phyloP scores from a whole-genome alignment of 2,797 vertebrate species.

The Coracias cyanogaster region DNA sequence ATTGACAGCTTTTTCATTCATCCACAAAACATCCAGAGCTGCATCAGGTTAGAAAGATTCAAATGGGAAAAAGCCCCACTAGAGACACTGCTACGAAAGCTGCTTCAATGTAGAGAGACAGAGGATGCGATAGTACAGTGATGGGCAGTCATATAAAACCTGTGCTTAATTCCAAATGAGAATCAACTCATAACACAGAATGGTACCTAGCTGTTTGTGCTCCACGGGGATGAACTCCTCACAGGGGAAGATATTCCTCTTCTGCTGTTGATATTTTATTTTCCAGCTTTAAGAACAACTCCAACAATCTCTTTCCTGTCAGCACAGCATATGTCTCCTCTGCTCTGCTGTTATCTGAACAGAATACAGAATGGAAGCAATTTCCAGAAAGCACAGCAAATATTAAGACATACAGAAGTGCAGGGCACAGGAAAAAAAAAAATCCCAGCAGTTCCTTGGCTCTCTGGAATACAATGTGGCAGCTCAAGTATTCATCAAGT shows the following conservation, averaged over 20 bases:
- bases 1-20: background rate
- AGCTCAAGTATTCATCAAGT: background rate
- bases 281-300: constrained; percentile 6
- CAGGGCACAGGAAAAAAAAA: background rate
- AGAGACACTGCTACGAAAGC: background rate
- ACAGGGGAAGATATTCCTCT: background rate
- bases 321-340: constrained; percentile 49
- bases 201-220: background rate
- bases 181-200: background rate
- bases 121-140: background rate
- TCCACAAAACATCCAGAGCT: background rate
- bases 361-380: constrained; percentile 47
- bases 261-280: constrained; percentile 10
- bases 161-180: background rate
- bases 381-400: constrained; percentile 47
- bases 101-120: background rate
- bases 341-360: constrained; percentile 43
- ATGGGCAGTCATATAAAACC: background rate
- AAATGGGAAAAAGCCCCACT: background rate
- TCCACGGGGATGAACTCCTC: background rate
- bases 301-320: constrained; percentile 44
- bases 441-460: background rate
- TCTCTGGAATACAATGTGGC: background rate
- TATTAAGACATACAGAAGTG: constrained; percentile 10
- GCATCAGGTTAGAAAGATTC: background rate